These are phyloP conservation scores for Engraulis encrasicolus DNA, from an alignment of 2,113 vertebrate genomes.

Conservation along the genomic window DNA sequence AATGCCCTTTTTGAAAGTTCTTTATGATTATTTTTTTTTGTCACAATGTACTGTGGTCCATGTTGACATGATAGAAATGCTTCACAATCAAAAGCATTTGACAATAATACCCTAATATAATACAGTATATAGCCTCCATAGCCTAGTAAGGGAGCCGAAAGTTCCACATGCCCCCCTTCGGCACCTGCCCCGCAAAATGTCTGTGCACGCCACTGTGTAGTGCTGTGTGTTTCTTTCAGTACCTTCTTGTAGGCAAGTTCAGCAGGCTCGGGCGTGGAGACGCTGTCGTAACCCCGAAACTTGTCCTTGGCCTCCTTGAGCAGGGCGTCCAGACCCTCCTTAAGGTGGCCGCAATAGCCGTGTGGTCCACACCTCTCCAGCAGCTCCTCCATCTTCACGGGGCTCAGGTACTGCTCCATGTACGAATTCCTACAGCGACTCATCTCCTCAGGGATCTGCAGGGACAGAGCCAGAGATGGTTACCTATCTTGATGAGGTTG, in stretches of 20 bases:
- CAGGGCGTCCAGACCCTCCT: conserved; percentile 84
- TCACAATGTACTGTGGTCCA: too few relatives aligned
- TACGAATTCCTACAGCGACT: conserved; percentile 89
- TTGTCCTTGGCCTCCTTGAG: conserved; percentile 96
- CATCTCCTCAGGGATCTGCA: conserved; percentile 91
- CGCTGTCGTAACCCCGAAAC: conserved; percentile 91
- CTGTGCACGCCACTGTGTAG: too few relatives aligned
- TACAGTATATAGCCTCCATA: too few relatives aligned
- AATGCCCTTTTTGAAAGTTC: too few relatives aligned
- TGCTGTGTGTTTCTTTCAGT: neutral
- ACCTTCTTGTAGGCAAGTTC: conserved; percentile 96
- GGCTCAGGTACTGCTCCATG: conserved; percentile 85
- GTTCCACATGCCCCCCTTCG: too few relatives aligned
- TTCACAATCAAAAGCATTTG: too few relatives aligned
- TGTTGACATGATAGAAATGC: too few relatives aligned
- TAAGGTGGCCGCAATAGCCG: conserved; percentile 77
- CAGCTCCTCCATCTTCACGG: conserved; percentile 83
- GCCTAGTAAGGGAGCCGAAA: too few relatives aligned
- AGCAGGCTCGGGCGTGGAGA: conserved; percentile 84
- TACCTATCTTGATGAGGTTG: too few relatives aligned
- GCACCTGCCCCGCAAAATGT: too few relatives aligned
- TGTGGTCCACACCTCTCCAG: conserved; percentile 72
- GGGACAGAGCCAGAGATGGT: neutral
- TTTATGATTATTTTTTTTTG: too few relatives aligned
- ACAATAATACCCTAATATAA: too few relatives aligned